Base-by-base conservation (phyloP, 2,888 invertebrate genomes). In the Drosophila parthenogenetica region DNA sequence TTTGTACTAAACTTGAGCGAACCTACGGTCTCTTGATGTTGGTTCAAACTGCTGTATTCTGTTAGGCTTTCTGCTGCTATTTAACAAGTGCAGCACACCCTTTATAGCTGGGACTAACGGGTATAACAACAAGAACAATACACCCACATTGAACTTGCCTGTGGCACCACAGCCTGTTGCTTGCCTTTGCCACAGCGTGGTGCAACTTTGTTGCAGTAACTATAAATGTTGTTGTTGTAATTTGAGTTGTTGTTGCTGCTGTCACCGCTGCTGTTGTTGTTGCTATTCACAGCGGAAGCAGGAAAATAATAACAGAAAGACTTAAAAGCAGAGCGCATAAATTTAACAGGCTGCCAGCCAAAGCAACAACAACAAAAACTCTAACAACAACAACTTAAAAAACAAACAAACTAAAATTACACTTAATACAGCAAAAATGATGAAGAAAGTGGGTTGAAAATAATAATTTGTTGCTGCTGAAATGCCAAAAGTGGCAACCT, bases 81-180 rank as follows among this genome's bases (percentile, higher is more conserved):
- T 3, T 1, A 35, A 13, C 13, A 13, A 13, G 13, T 13, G 1
- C 13, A 13, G 35, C 13, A 13, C 13, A 35, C 35, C 35, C 35
- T 13, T 35, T 35, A 2, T 13, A 11, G 35, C 35, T 35, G 3
- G 1, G 5, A 4, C 8, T 35, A 35, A 13, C 35, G 35, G 35
- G 35, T 35, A 13, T 35, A 63, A 40, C 29, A 19, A 14, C 40
- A 64, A 29, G 35, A 51, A 22, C 46, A 60, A 42, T 37, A 62
- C 48, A 16, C 63, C 70, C 66, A 78, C 64, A 70, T 80, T 76
- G 75, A 76, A 76, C 75, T 76, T 77, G 78, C 78, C 59, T 73
- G 75, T 42, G 74, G 75, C 74, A 51, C 73, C 74, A 51, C 73
- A 87, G 87, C 84, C 89, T 86, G 84, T 88, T 84, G 84, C 88